Conservation (phyloP, 2,113 vertebrate species). For the Entosphenus tridentatus region DNA sequence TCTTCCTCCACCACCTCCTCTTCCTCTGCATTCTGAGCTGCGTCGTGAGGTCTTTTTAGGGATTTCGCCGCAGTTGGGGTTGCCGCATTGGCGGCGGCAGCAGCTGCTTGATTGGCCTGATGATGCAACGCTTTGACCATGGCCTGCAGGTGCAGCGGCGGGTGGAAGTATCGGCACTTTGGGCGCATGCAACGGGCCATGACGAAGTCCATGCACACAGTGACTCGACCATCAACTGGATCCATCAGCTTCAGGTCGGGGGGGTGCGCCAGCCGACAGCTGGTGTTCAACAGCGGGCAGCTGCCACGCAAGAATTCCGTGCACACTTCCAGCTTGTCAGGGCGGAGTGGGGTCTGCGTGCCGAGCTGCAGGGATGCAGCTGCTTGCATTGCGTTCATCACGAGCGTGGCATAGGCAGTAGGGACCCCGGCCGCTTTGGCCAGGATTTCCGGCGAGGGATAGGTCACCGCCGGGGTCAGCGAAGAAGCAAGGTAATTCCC, state of each 20-base stretch:
- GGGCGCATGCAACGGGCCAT: slow-evolving; percentile 1
- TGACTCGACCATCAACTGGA: background rate
- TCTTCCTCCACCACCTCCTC: no score
- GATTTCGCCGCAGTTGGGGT: no score
- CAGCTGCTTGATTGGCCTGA: slow-evolving; percentile 50
- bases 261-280: background rate
- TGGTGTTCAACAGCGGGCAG: slow-evolving; percentile 2
- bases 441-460: no score
- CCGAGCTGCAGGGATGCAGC: no score
- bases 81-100: background rate
- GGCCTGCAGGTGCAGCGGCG: slow-evolving; percentile 2
- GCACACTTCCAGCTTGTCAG: background rate
- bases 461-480: no score
- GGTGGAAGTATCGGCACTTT: slow-evolving; percentile 5
- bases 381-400: no score
- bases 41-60: no score
- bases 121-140: slow-evolving; percentile 34
- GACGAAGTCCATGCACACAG: slow-evolving; percentile 3
- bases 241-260: background rate
- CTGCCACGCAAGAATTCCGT: slow-evolving; percentile 1
- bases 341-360: no score
- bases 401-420: no score
- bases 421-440: no score
- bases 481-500: no score
- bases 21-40: no score